A percentile compares a stretch with the other conserved stretches of the same genome.
Conservation (phyloP, 1,140 invertebrate genomes). For the Drosophila willistoni region DNA sequence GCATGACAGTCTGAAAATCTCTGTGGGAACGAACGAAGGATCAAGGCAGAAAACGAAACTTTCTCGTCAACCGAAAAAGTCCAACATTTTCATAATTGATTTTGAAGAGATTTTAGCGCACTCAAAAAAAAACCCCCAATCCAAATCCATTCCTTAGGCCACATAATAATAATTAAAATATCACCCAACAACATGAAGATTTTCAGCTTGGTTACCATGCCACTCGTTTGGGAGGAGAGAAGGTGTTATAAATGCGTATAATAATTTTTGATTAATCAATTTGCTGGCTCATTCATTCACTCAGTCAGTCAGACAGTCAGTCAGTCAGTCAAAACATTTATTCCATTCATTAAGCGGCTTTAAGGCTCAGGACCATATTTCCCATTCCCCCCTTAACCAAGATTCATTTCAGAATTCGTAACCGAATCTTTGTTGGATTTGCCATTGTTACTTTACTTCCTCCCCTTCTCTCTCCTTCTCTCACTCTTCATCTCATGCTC, state of each 20-base stretch:
- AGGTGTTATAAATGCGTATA: conserved; percentile 25
- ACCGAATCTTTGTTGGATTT: conserved; percentile 21
- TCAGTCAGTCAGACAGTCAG: conserved; percentile 42
- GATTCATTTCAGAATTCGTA: conserved; percentile 36
- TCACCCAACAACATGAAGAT: conserved; percentile 19
- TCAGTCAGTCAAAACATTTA: conserved; percentile 54
- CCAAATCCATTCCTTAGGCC: neutral
- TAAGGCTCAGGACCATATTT: conserved; percentile 5
- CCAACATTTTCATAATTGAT: conserved; percentile 34
- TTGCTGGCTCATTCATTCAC: conserved; percentile 60
- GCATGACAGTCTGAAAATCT: no score
- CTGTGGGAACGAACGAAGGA: neutral
- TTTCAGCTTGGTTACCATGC: conserved; percentile 1
- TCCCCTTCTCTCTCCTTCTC: no score
- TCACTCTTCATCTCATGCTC: neutral
- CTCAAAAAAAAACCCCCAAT: neutral
- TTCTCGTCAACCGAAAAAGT: neutral
- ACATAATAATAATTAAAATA: conserved; percentile 1
- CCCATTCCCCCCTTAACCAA: neutral
- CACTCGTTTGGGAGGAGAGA: neutral
- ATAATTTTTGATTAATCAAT: conserved; percentile 74
- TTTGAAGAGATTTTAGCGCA: neutral
- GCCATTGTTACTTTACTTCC: conserved; percentile 12
- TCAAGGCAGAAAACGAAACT: no score
- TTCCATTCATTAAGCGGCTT: conserved; percentile 63